These are phyloP conservation scores for Oeneis ivallda DNA, from an alignment of 2,888 invertebrate genomes.

Conservation along the genomic window DNA sequence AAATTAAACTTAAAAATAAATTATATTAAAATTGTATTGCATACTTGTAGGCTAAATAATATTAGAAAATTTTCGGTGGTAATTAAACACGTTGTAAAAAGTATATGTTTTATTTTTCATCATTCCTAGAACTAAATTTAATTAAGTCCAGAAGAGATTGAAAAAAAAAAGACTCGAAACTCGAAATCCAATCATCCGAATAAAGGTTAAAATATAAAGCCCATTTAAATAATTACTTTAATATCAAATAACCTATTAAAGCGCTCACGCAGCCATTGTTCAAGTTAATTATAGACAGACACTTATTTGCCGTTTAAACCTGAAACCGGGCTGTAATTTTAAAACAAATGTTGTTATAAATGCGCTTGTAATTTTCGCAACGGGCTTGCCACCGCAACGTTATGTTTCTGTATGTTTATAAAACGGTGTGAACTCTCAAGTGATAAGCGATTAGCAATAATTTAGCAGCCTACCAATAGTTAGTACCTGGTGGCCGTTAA, in stretches of 20 bases:
- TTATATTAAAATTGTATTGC: too few species aligned
- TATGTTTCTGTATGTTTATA: conserved; percentile 47
- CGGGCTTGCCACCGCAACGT: conserved; percentile 58
- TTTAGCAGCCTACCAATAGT: too few species aligned
- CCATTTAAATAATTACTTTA: conserved; percentile 17
- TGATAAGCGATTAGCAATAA: conserved; percentile 38
- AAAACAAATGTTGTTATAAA: conserved; percentile 61
- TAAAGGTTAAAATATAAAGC: background rate
- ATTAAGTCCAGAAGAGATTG: too few species aligned
- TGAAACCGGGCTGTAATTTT: conserved; percentile 39
- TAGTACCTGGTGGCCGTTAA: background rate
- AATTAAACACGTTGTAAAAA: too few species aligned
- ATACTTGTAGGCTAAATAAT: too few species aligned
- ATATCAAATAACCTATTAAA: conserved; percentile 17
- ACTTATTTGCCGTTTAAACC: conserved; percentile 28
- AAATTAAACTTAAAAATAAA: background rate
- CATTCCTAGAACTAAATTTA: too few species aligned
- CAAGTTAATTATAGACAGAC: conserved; percentile 19
- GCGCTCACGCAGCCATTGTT: background rate
- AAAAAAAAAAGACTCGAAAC: too few species aligned
- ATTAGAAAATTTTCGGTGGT: too few species aligned
- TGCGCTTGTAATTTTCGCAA: conserved; percentile 64
- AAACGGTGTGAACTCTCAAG: conserved; percentile 45
- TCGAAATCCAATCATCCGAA: background rate
- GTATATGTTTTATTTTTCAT: too few species aligned